Conservation (phyloP, 2,113 vertebrate genomes). For the Nothocercus nigrocapillus region DNA sequence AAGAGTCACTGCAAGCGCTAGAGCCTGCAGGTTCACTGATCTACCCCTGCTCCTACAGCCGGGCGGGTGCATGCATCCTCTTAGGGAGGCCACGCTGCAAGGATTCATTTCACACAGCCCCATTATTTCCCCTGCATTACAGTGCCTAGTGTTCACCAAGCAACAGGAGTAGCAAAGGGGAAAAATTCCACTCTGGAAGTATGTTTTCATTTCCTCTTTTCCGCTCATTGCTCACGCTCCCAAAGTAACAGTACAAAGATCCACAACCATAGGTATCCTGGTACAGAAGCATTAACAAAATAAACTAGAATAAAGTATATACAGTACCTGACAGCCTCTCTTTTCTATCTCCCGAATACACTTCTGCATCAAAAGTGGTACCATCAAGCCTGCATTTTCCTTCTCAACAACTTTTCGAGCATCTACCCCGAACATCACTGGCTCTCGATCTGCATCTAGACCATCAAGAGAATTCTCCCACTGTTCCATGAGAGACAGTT, state of each 20-base stretch:
- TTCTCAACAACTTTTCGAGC: slow-evolving; percentile 91
- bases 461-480: slow-evolving; percentile 93
- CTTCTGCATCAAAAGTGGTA: slow-evolving; percentile 92
- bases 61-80: not conserved
- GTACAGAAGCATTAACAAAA: not conserved
- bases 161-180: not conserved
- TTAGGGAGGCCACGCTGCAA: not conserved
- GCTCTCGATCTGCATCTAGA: slow-evolving; percentile 78
- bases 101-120: not conserved
- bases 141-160: not conserved
- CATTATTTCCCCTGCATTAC: not conserved
- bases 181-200: not conserved
- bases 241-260: not conserved
- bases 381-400: slow-evolving; percentile 88
- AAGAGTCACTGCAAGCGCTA: not conserved
- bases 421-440: slow-evolving; percentile 91
- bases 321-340: slow-evolving; percentile 95
- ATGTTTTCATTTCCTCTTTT: not conserved
- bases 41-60: not conserved
- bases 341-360: slow-evolving; percentile 97
- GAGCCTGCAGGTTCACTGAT: not conserved
- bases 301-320: not conserved
- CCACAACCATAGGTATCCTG: not conserved
- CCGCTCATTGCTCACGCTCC: not conserved
- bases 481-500: slow-evolving; percentile 94